A percentile compares a stretch with the other conserved stretches of the same genome.
Evolutionary conservation across 2,888 invertebrate genomes (phyloP).

Genomic region (Capitulum mitella): DNA sequence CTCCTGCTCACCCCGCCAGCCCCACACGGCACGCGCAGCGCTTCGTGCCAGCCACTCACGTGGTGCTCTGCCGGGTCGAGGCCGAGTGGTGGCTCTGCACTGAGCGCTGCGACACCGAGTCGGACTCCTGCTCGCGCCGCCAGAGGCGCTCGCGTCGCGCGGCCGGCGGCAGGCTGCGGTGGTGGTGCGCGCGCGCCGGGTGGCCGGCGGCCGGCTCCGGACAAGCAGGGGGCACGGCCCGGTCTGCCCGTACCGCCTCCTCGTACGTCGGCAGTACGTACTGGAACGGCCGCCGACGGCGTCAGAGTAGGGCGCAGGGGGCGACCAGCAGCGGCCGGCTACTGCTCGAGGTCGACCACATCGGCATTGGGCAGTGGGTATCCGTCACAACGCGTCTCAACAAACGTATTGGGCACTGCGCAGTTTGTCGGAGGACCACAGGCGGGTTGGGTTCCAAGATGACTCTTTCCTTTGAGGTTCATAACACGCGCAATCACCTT

Average conservation of each 20-base stretch:
- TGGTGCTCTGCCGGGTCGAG: conserved; percentile 6
- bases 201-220: background rate
- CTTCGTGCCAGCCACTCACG: too few species aligned
- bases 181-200: conserved; percentile 12
- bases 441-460: too few species aligned
- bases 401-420: too few species aligned
- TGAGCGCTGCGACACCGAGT: conserved; percentile 29
- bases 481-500: too few species aligned
- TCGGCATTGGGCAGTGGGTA: too few species aligned
- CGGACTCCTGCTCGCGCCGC: conserved; percentile 28
- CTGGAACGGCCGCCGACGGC: background rate
- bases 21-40: too few species aligned
- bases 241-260: conserved; percentile 26
- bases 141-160: conserved; percentile 18
- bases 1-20: background rate
- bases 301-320: too few species aligned
- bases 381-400: too few species aligned
- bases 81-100: conserved; percentile 25
- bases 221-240: background rate
- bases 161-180: conserved; percentile 9
- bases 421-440: too few species aligned
- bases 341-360: too few species aligned
- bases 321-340: too few species aligned
- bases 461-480: too few species aligned
- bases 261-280: conserved; percentile 30